These are phyloP conservation scores for Phanerotoma sp. DNA, from an alignment of 2,888 invertebrate species.

Conservation along the genomic window DNA sequence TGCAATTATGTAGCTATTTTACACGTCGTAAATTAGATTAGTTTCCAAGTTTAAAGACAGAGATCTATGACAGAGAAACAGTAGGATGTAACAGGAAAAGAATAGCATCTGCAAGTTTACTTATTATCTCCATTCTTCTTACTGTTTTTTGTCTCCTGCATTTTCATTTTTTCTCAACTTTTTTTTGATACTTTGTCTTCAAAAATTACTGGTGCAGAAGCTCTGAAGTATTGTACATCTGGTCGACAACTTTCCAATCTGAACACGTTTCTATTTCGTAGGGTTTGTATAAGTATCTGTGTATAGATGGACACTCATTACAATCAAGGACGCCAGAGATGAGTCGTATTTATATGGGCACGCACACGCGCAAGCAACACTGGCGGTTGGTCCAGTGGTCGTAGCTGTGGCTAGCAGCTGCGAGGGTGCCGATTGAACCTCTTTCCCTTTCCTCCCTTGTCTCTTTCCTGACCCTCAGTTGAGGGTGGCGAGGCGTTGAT, in stretches of 20 bases:
- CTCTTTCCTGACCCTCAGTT: conserved; percentile 10
- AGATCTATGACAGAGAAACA: conserved; percentile 11
- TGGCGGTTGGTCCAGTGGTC: conserved; percentile 56
- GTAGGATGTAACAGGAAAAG: not conserved
- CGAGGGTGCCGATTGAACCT: conserved; percentile 51
- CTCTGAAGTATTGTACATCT: not conserved
- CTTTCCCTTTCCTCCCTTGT: conserved; percentile 27
- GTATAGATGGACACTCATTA: conserved; percentile 33
- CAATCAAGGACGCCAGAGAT: conserved; percentile 34
- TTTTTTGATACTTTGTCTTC: not conserved
- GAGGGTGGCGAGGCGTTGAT: conserved; percentile 57
- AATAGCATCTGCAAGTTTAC: conserved; percentile 10
- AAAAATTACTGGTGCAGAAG: not conserved
- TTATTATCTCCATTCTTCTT: conserved; percentile 4
- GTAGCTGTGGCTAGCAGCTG: conserved; percentile 52
- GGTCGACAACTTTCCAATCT: conserved; percentile 22
- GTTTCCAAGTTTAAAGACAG: conserved; percentile 45
- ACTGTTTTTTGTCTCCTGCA: not conserved
- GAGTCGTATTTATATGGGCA: conserved; percentile 43
- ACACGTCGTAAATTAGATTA: conserved; percentile 53
- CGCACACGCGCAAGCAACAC: conserved; percentile 47
- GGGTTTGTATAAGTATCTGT: conserved; percentile 23
- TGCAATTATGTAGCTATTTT: conserved; percentile 39
- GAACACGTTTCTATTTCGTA: conserved; percentile 31
- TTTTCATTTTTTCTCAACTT: not conserved